These are phyloP conservation scores for Tetragonula clypearis DNA, from an alignment of 1,140 invertebrate genomes.

Conservation along the genomic window DNA sequence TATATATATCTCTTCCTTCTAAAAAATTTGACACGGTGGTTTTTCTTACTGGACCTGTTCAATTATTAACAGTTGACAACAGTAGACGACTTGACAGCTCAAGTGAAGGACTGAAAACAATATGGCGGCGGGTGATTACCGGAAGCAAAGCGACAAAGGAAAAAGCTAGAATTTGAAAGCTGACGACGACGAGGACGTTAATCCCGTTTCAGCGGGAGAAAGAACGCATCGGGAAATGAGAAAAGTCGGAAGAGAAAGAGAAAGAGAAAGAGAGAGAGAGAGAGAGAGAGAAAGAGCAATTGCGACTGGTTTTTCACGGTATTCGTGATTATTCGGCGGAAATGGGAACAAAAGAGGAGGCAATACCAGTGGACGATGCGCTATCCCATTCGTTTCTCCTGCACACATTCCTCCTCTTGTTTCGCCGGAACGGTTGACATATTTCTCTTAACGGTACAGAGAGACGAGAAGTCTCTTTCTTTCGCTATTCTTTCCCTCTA, in stretches of 20 bases:
- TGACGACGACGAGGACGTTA: neutral
- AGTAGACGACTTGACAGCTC: no score
- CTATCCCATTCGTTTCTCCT: neutral
- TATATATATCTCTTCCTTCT: no score
- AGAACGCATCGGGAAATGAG: conserved; percentile 31
- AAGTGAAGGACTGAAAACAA: neutral
- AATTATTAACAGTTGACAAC: no score
- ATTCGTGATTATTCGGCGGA: conserved; percentile 52
- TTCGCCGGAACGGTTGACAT: conserved; percentile 11
- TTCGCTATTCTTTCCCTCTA: conserved; percentile 6
- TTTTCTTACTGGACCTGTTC: no score
- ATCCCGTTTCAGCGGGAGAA: conserved; percentile 11
- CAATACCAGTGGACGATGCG: conserved; percentile 9
- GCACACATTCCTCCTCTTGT: neutral
- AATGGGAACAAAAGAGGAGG: conserved; percentile 33
- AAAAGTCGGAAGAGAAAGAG: conserved; percentile 3
- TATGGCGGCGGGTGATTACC: neutral
- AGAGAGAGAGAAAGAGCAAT: conserved; percentile 13
- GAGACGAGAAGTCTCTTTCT: neutral
- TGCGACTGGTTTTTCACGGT: conserved; percentile 37
- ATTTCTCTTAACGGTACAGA: conserved; percentile 25
- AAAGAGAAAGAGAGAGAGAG: conserved; percentile 17
- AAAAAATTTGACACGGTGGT: no score
- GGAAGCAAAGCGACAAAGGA: neutral
- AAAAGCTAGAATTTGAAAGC: neutral